Conservation (phyloP, 2,888 invertebrate genomes). For the Drosophila antonietae region DNA sequence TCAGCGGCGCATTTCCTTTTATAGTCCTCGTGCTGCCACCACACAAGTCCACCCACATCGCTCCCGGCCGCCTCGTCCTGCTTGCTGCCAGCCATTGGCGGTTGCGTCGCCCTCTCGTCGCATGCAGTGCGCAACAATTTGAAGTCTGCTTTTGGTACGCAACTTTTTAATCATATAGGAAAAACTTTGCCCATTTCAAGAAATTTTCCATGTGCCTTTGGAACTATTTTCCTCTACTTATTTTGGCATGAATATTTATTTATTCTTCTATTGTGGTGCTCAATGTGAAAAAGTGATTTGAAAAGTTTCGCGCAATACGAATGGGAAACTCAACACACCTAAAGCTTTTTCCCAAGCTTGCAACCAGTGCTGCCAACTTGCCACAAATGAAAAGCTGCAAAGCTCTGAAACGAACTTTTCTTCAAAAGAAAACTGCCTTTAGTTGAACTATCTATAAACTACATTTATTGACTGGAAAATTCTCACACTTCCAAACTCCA, state of each 20-base stretch:
- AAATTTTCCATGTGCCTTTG: background rate
- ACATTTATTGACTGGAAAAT: conserved; percentile 15
- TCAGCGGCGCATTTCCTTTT: conserved; percentile 83
- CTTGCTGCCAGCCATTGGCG: conserved; percentile 2
- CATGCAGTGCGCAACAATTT: conserved; percentile 7
- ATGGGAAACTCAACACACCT: conserved; percentile 36
- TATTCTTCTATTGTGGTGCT: background rate
- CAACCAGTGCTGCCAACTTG: conserved; percentile 41
- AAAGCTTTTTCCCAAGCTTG: conserved; percentile 21
- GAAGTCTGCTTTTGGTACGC: background rate
- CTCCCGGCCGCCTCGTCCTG: conserved; percentile 10
- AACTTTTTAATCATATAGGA: conserved; percentile 7
- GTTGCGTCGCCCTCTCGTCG: conserved; percentile 2
- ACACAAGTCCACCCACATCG: background rate
- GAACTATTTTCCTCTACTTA: background rate
- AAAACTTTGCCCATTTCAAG: background rate
- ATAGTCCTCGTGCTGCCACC: conserved; percentile 65
- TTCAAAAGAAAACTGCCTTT: conserved; percentile 14
- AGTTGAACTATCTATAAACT: conserved; percentile 15
- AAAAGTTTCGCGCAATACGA: conserved; percentile 22
- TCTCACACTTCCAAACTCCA: background rate
- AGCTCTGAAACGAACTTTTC: background rate
- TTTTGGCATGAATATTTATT: background rate
- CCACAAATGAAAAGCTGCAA: conserved; percentile 6
- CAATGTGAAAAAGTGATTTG: conserved; percentile 1